Evolutionary conservation across 2,888 invertebrate species (phyloP), one percentile per base, ranked within the genome.

Genomic region (Synanthedon myopaeformis): DNA sequence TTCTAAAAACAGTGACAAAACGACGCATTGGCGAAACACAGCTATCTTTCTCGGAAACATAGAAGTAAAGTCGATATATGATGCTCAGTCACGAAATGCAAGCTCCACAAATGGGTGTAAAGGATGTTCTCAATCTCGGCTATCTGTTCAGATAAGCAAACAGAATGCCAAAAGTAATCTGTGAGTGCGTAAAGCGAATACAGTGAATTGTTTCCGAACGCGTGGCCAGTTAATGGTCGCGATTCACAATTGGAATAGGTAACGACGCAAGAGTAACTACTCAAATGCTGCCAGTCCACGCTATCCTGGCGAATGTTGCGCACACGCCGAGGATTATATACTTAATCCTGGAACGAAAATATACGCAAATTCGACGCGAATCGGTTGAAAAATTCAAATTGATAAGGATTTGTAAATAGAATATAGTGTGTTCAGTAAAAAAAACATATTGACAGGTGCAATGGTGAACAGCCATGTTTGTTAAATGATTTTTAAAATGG

Each of bases 151-250:
- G 62, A 59, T 63, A 73, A 72, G 68, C 69, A 35, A 13, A 45
- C 45, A 14, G n/a, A 12, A 12, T 45, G 74, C 77, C 74, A 79
- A 82, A 78, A 82, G 80, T 82, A 82, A 83, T 81, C 79, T 80
- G 68, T 70, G 66, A 67, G 73, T 71, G 69, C 72, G 67, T 71
- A 72, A 76, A 75, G 74, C 76, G 76, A 74, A 74, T 72, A 74
- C 74, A 70, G 72, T 74, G 82, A 83, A 84, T 85, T 86, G 84
- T 83, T 85, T 85, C 83, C 76, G 79, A 82, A 73, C 84, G 84
- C 83, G 82, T 84, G 86, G 81, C 79, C 75, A 76, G 84, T 85
- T 82, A 84, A 84, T 85, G 83, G 83, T 82, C 77, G 78, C 79
- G 64, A 71, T 74, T 74, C 69, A 84, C 86, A 87, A 86, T 87